Evolutionary conservation across 92 coral and sea anemone genomes (phyloP).

Genomic region (Actinostola sp.): DNA sequence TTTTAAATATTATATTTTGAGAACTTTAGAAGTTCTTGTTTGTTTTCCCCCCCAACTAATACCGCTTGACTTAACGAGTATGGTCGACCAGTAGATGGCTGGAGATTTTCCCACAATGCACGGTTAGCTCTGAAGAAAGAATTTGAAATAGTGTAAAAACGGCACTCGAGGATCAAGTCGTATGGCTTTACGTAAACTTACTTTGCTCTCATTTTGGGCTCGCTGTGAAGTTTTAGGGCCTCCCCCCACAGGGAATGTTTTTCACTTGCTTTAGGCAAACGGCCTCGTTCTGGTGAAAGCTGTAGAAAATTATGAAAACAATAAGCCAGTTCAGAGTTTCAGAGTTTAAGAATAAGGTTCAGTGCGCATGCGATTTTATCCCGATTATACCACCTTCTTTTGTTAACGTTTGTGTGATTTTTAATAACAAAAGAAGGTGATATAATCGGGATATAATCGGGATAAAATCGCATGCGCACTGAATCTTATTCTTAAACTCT

Average conservation of each 20-base stretch:
- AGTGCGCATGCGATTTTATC: no score
- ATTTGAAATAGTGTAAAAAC: background rate
- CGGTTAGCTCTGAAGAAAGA: constrained; percentile 49
- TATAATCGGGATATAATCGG: no score
- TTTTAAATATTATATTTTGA: no score
- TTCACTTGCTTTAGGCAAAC: constrained; percentile 46
- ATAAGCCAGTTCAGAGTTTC: background rate
- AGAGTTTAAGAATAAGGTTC: no score
- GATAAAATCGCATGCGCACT: no score
- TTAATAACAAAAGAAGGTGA: no score
- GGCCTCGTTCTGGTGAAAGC: constrained; percentile 63
- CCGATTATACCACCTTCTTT: no score
- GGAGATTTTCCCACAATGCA: constrained; percentile 56
- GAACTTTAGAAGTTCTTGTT: no score
- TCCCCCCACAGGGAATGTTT: constrained; percentile 50
- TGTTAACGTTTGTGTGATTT: no score
- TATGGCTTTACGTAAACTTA: background rate
- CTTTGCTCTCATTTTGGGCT: constrained; percentile 18
- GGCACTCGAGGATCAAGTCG: background rate
- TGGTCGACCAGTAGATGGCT: constrained; percentile 58
- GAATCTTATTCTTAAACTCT: no score
- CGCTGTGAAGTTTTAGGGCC: constrained; percentile 1
- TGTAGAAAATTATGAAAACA: background rate
- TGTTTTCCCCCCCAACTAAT: no score
- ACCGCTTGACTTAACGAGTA: background rate